Conservation (phyloP, 1,140 invertebrate species). For the Zaprionus taronus region DNA sequence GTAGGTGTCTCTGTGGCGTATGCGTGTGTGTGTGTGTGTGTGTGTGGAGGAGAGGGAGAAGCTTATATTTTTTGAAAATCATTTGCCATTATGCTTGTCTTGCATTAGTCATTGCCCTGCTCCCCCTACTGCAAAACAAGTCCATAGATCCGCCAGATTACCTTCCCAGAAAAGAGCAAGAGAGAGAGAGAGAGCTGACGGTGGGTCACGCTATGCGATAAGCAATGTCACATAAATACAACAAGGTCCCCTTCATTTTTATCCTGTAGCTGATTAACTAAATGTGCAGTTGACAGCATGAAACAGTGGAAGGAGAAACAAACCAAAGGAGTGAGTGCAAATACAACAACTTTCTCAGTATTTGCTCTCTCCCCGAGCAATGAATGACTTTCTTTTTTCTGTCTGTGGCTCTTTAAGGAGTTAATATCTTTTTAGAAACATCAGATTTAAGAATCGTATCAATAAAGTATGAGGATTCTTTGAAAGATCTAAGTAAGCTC, state of each 20-base stretch:
- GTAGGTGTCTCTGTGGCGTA: slow-evolving; percentile 29
- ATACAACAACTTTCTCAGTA: background rate
- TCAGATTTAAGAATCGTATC: too few relatives aligned
- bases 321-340: background rate
- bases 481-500: too few relatives aligned
- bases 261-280: background rate
- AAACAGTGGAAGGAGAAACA: background rate
- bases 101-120: slow-evolving; percentile 47
- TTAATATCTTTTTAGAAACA: too few relatives aligned
- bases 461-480: too few relatives aligned
- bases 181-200: background rate
- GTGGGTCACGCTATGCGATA: slow-evolving; percentile 14
- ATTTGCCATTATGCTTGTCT: slow-evolving; percentile 61
- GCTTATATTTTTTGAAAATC: slow-evolving; percentile 47
- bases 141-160: slow-evolving; percentile 3
- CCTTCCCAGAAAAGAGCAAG: background rate
- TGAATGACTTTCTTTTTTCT: background rate
- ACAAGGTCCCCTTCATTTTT: background rate
- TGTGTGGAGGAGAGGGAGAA: background rate
- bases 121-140: background rate
- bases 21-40: slow-evolving; percentile 6
- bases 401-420: background rate
- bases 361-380: too few relatives aligned
- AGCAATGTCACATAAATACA: slow-evolving; percentile 25
- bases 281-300: slow-evolving; percentile 9